Base-by-base conservation (phyloP, 92 coral and sea anemone species). In the Heliopora coerulea region DNA sequence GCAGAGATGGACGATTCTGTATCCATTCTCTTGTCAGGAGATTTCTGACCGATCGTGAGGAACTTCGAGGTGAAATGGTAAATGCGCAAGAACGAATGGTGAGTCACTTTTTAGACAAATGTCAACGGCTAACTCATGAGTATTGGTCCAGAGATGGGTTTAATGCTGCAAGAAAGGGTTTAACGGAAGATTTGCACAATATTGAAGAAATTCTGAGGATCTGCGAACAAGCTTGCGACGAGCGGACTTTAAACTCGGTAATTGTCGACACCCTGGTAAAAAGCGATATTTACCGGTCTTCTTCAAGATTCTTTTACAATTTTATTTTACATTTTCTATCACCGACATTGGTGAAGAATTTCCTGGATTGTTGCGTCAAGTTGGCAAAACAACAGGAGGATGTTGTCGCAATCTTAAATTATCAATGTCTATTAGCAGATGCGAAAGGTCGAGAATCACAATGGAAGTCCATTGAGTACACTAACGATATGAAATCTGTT, bases 231-330 rank as follows among this genome's bases (percentile, higher is more conserved):
- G 58, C 58, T 50, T 17, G 5, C 7, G 26, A 28, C 17, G 35
- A 65, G 3, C 30, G 23, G n/a, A 44, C 27, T n/a, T 19, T 21
- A 13, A 31, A 19, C 44, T 65, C 72, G 20, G 49, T 35, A 14
- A 65, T 65, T 30, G 8, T 28, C 23, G 56, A 65, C 72, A 35
- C 52, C 56, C 34, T 65, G 8, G 72, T 48, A 39, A 23, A 20
- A 13, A 65, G 72, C 39, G n/a, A 65, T n/a, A 39, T 65, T 18
- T 65, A 65, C 72, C 35, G 12, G 52, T 5, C 54, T 9, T 65
- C 56, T 21, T 44, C 54, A 13, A 39, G 35, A 39, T 65, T 65
- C 34, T 40, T 65, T 65, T 65, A 30, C 14, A 30, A 35, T 27
- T 26, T 65, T n/a, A 18, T 65, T 25, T 23, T 17, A 39, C 26